Conservation (phyloP, 2,888 invertebrate species). For the Zaprionus obscuricornis region DNA sequence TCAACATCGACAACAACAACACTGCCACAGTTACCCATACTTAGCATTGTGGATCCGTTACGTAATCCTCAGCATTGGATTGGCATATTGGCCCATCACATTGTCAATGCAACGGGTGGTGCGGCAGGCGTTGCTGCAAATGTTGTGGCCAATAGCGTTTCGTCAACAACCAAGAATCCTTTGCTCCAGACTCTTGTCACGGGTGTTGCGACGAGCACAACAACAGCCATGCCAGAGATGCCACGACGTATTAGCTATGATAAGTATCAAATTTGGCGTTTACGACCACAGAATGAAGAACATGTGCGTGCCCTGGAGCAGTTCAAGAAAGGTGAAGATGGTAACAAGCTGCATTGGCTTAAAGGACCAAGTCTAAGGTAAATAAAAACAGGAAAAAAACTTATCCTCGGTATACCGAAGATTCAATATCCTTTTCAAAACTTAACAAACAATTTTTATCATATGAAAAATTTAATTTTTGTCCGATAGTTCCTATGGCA, state of each 20-base stretch:
- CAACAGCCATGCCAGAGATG: slow-evolving; percentile 57
- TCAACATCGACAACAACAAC: slow-evolving; percentile 76
- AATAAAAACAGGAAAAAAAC: not conserved
- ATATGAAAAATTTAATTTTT: no score
- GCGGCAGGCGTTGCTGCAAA: no score
- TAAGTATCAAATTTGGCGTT: slow-evolving; percentile 84
- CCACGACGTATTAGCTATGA: slow-evolving; percentile 81
- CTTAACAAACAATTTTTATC: no score
- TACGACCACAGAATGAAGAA: slow-evolving; percentile 83
- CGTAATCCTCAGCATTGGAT: slow-evolving; percentile 83
- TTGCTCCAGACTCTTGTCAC: slow-evolving; percentile 66
- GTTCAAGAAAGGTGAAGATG: slow-evolving; percentile 83
- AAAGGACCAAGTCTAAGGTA: slow-evolving; percentile 85
- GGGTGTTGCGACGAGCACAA: slow-evolving; percentile 49
- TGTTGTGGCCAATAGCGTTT: not conserved
- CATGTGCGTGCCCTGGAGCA: slow-evolving; percentile 84
- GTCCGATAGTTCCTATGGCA: no score
- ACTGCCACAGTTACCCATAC: slow-evolving; percentile 81
- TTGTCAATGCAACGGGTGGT: slow-evolving; percentile 75
- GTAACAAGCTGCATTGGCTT: slow-evolving; percentile 86
- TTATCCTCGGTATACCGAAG: no score
- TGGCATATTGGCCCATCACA: slow-evolving; percentile 82
- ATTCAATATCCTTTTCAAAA: no score
- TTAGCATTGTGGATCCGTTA: slow-evolving; percentile 81
- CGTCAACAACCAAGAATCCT: slow-evolving; percentile 68